A percentile compares a stretch with the other conserved stretches of the same genome.
phyloP scores from a whole-genome alignment of 2,888 invertebrate species.

The Troides aeacus region DNA sequence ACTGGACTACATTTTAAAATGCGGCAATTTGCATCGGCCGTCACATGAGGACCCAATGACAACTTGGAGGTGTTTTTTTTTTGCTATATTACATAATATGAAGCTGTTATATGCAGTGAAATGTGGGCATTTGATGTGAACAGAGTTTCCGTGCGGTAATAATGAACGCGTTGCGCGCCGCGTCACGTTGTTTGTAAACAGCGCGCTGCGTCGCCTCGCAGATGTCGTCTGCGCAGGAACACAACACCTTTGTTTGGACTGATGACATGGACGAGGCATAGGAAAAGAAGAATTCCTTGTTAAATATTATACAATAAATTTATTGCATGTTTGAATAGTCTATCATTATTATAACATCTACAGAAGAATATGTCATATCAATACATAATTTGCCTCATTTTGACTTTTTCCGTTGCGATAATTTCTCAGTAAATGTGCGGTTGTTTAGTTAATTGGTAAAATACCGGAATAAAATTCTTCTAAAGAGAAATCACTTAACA shows the following conservation, averaged over 20 bases:
- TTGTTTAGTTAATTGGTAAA: no score
- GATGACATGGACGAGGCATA: neutral
- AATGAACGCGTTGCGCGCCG: neutral
- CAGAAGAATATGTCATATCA: no score
- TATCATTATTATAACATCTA: no score
- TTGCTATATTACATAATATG: neutral
- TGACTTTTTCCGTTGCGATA: no score
- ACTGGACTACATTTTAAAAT: no score
- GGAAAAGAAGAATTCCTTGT: neutral
- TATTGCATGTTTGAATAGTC: no score
- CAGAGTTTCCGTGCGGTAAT: neutral
- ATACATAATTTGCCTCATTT: no score
- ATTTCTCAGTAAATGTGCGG: no score
- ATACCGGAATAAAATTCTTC: no score
- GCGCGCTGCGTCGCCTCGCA: slow-evolving; percentile 4
- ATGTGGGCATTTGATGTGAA: neutral
- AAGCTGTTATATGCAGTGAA: neutral
- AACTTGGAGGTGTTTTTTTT: neutral
- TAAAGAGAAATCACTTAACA: no score
- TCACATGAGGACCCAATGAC: neutral
- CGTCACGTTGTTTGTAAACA: slow-evolving; percentile 28
- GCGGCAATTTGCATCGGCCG: neutral
- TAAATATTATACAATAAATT: no score
- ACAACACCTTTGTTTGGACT: neutral
- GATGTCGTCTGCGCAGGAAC: slow-evolving; percentile 4